These are phyloP conservation scores for Dolomedes plantarius DNA, from an alignment of 2,888 invertebrate genomes.

Conservation along the genomic window DNA sequence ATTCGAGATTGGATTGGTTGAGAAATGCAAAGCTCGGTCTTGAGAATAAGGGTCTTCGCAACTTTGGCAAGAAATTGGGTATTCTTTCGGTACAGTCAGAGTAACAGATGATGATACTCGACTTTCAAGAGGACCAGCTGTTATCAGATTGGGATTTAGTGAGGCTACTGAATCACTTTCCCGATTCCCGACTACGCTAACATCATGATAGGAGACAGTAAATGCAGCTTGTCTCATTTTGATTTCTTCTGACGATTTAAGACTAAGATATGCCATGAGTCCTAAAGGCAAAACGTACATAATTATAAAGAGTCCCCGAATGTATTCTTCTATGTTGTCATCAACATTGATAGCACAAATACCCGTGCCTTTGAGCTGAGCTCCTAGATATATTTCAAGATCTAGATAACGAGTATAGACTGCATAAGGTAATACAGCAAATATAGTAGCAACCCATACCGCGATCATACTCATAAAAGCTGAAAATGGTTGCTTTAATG, in stretches of 20 bases:
- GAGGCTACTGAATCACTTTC: constrained; percentile 42
- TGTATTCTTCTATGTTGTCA: constrained; percentile 83
- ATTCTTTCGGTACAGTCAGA: constrained; percentile 32
- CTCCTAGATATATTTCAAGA: constrained; percentile 79
- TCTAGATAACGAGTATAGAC: constrained; percentile 85
- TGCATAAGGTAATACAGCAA: constrained; percentile 84
- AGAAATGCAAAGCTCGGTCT: constrained; percentile 45
- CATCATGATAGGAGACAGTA: constrained; percentile 58
- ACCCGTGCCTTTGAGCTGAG: constrained; percentile 80
- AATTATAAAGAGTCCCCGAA: constrained; percentile 81
- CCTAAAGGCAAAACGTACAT: constrained; percentile 81
- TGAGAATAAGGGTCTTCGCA: constrained; percentile 52
- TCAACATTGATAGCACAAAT: constrained; percentile 82
- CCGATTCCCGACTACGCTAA: background rate
- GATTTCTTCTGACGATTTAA: constrained; percentile 82
- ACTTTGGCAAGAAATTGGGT: constrained; percentile 69
- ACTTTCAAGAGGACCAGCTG: background rate
- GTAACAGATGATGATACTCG: constrained; percentile 13
- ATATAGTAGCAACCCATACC: constrained; percentile 84
- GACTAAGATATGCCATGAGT: constrained; percentile 82
- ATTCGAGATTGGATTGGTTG: constrained; percentile 34
- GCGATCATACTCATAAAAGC: constrained; percentile 83
- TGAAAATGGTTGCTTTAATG: constrained; percentile 81
- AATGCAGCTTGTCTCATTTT: constrained; percentile 74
- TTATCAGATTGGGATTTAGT: constrained; percentile 7